Evolutionary conservation across 1,140 invertebrate genomes (phyloP).

Genomic region (Scylla paramamosain): DNA sequence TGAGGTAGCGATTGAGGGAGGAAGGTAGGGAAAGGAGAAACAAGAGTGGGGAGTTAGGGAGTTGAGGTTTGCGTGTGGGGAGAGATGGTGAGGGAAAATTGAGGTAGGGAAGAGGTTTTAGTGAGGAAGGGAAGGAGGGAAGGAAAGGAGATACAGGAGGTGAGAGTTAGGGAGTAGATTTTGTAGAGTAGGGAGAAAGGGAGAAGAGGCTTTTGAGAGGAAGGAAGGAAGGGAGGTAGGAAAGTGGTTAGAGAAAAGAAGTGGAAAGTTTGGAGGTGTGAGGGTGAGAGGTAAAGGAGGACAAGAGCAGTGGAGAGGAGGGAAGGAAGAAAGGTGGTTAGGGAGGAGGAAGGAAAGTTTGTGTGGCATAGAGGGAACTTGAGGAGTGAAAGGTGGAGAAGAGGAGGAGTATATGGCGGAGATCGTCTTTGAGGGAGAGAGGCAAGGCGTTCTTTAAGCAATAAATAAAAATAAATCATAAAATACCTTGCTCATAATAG

Average conservation of each 20-base stretch:
- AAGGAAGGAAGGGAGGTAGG: not conserved
- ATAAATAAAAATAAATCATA: not conserved
- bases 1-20: not conserved
- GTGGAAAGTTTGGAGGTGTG: not conserved
- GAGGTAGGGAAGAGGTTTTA: not conserved
- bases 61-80: not conserved
- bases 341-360: too few species aligned
- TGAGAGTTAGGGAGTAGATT: not conserved
- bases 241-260: not conserved
- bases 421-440: too few species aligned
- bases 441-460: not conserved
- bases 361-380: too few species aligned
- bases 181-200: not conserved
- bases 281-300: not conserved
- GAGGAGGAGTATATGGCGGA: too few species aligned
- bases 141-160: too few species aligned
- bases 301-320: too few species aligned
- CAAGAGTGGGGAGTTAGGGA: not conserved
- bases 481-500: too few species aligned
- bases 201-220: not conserved
- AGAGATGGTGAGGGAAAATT: not conserved
- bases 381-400: too few species aligned
- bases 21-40: not conserved
- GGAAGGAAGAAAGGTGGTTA: not conserved
- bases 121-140: not conserved